Evolutionary conservation across 1,140 invertebrate genomes (phyloP).

Genomic region (Drosophila sechellia): DNA sequence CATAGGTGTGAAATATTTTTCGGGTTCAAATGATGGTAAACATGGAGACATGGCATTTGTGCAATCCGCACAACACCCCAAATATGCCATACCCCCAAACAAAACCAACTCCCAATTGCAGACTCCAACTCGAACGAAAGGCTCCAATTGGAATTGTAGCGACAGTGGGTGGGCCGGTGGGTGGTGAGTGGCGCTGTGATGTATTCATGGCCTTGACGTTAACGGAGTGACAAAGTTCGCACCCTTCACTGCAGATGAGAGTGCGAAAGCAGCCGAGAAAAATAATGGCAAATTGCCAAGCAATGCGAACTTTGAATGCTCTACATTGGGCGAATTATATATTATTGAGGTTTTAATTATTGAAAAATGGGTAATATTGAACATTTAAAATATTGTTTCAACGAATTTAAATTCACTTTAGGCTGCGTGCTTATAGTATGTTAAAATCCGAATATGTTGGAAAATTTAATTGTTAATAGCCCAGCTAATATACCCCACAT

Average conservation of each 20-base stretch:
- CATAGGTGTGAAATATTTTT: slow-evolving; percentile 79
- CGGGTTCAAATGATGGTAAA: slow-evolving; percentile 60
- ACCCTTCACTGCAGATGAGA: slow-evolving; percentile 60
- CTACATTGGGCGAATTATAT: not conserved
- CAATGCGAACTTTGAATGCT: not conserved
- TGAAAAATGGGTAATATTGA: not conserved
- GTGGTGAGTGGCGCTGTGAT: slow-evolving; percentile 48
- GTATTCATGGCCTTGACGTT: slow-evolving; percentile 80
- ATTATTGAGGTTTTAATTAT: too few species aligned
- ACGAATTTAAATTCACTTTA: too few species aligned
- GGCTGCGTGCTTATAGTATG: too few species aligned
- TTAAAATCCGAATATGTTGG: too few species aligned
- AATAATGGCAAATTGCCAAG: not conserved
- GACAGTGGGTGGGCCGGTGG: slow-evolving; percentile 3
- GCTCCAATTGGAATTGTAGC: slow-evolving; percentile 25
- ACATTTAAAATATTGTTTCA: too few species aligned
- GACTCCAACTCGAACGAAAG: slow-evolving; percentile 26
- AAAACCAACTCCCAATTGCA: slow-evolving; percentile 34
- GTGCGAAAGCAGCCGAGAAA: slow-evolving; percentile 8
- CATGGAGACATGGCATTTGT: slow-evolving; percentile 47
- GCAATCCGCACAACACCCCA: slow-evolving; percentile 31
- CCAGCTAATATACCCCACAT: not conserved
- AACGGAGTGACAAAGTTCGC: slow-evolving; percentile 81
- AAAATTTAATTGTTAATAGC: not conserved
- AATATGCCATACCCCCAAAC: slow-evolving; percentile 33